Evolutionary conservation across 1,140 invertebrate genomes (phyloP).

Genomic region (Lucilia cuprina): DNA sequence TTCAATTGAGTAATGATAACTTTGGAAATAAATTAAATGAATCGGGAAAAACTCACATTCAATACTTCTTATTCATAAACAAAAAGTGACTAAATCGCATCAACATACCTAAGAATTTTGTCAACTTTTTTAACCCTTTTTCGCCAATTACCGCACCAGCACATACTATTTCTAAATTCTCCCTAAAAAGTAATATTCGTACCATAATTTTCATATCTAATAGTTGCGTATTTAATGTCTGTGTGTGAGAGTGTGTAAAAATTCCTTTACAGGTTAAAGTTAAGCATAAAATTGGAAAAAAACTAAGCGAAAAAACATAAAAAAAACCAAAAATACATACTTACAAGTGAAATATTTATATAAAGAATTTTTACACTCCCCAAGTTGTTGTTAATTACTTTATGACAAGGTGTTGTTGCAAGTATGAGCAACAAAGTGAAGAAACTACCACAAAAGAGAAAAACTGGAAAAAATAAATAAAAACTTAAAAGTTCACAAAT

Average conservation of each 20-base stretch:
- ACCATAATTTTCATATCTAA: neutral
- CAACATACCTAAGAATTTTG: too few species aligned
- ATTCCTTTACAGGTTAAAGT: neutral
- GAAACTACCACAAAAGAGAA: neutral
- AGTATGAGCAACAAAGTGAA: neutral
- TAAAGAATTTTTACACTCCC: neutral
- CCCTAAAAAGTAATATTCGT: neutral
- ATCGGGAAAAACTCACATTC: too few species aligned
- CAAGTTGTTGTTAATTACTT: conserved; percentile 10
- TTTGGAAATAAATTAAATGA: too few species aligned
- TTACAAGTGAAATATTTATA: neutral
- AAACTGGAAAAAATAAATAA: neutral
- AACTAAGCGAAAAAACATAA: neutral
- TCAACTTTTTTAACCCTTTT: too few species aligned
- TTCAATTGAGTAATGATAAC: too few species aligned
- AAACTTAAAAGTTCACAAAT: neutral
- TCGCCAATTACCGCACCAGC: too few species aligned
- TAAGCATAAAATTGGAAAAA: neutral
- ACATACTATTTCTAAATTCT: too few species aligned
- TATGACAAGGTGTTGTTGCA: conserved; percentile 16
- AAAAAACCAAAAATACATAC: neutral
- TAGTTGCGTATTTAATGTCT: neutral
- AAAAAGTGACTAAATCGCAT: too few species aligned
- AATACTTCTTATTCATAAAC: too few species aligned
- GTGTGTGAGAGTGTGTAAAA: neutral